Base-by-base conservation (phyloP, 92 coral and sea anemone species). In the Phenganax stokvisi region DNA sequence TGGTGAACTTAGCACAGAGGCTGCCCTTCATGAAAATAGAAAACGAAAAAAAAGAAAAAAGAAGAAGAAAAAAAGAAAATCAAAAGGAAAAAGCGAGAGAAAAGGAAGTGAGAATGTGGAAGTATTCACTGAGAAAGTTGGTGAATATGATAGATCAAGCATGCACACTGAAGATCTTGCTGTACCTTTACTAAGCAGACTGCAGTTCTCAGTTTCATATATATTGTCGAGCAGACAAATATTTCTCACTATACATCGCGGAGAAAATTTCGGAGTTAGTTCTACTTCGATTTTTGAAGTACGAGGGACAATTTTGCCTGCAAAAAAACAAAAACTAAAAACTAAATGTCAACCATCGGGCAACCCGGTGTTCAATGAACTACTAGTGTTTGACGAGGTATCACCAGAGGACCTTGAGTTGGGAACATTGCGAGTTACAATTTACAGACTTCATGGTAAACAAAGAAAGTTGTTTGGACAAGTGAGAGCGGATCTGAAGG, bases 291-390 rank as follows among this genome's bases (percentile, higher is more conserved):
- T 12, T 17, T 79, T 65, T 51, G 83, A 79, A 54, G 53, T 79
- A 6, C 83, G 83, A 3, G 55, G 63, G 47, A 79, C 83, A 15
- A 60, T 79, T 8, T 53, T 79, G 59, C 83, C 83, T 9, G 7
- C 51, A 5, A 79, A 79, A 29, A 20, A 25, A 9, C 73, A 79
- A 79, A 67, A 47, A 64, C 55, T 63, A 47, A 79, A 79, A 54
- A 79, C 83, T 12, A 79, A 54, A 54, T 51, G 60, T 12, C 83
- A 79, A 27, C 30, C 53, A 52, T 79, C 83, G 52, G 83, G 58
- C 7, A 79, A 51, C 65, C 83, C 83, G 16, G 37, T 7, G 12
- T 79, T 79, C 20, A 56, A 79, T 52, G 83, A 79, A 65, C 25
- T 79, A 6, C 55, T 79, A 10, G 54, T 31, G 47, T 79, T 79